Base-by-base conservation (phyloP, 2,113 vertebrate genomes). In the Paramormyrops kingsleyae region DNA sequence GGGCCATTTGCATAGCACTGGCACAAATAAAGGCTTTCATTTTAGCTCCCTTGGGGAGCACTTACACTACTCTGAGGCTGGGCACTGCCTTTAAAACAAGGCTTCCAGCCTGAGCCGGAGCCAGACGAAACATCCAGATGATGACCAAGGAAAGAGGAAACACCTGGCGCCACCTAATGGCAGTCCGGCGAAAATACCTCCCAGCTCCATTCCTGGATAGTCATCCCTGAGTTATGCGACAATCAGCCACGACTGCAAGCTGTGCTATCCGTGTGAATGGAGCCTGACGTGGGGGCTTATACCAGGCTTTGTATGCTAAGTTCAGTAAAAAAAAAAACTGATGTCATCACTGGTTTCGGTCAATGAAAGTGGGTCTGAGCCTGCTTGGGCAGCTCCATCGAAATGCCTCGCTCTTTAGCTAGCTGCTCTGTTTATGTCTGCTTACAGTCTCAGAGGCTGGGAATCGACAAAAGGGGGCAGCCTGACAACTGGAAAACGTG, bases 121-220 rank as follows among this genome's bases (percentile, higher is more conserved):
- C 46, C 56, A 47, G 59, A 53, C 0, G 15, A 13, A 56, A 66
- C 46, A 13, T 44, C 31, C 89, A 66, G 83, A 66, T 21, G 80
- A 15, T 85, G 35, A 44, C 7, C 1, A 10, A 19, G 46, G 44
- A 66, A 66, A 49, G 31, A 49, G 53, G 53, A 56, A 74, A 35
- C 27, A 19, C 39, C 27, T 50, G 52, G 52, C 52, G 31, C 88
- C 88, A 84, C 21, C 88, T 89, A 89, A 56, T 46, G 70, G 70
- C 7, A 44, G 49, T 42, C 66, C 1, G 9, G 27, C 27, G 31
- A 83, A 89, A n/a, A 21, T 31, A 47, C n/a, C 31, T 5, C 19
- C 87, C 31, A 6, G 15, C 44, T 47, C 39, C 5, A 19, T 35
- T 56, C 1, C 27, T 39, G 47, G 31, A 1, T 15, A 17, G 24